Conservation (phyloP, 2,113 vertebrate species). For the Petroica traversi region DNA sequence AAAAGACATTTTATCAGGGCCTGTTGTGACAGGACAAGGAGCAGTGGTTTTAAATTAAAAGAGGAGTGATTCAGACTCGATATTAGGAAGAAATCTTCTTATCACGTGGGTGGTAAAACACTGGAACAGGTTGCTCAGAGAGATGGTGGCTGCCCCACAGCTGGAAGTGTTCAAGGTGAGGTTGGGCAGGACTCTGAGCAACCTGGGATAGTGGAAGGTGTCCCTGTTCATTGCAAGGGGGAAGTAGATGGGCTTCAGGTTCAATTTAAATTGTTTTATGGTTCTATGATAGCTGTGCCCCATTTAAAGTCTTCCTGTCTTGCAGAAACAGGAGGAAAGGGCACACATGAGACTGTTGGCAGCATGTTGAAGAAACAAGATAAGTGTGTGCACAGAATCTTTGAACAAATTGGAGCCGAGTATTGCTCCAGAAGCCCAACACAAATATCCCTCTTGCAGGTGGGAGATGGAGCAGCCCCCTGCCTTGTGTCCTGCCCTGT, state of each 20-base stretch:
- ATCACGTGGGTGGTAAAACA: background rate
- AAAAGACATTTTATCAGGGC: background rate
- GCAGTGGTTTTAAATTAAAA: background rate
- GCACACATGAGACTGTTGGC: background rate
- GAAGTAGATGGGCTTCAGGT: background rate
- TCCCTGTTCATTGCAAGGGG: background rate
- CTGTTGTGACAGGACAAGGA: background rate
- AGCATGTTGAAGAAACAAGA: fast-evolving
- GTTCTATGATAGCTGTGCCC: fast-evolving
- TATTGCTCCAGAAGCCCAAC: background rate
- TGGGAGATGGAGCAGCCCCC: background rate
- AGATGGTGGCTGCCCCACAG: background rate
- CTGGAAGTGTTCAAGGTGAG: background rate
- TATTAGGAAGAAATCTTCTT: background rate
- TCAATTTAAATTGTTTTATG: background rate
- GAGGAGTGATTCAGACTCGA: background rate
- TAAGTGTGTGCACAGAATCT: background rate
- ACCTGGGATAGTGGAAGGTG: background rate
- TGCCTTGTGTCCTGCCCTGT: background rate
- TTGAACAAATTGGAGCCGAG: background rate
- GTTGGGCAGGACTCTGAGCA: background rate
- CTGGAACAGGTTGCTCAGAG: background rate
- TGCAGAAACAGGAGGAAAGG: background rate
- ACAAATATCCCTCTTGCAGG: background rate
- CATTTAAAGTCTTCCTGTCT: background rate